These are phyloP conservation scores for Antheraea yamamai DNA, from an alignment of 2,888 invertebrate species.

Conservation along the genomic window DNA sequence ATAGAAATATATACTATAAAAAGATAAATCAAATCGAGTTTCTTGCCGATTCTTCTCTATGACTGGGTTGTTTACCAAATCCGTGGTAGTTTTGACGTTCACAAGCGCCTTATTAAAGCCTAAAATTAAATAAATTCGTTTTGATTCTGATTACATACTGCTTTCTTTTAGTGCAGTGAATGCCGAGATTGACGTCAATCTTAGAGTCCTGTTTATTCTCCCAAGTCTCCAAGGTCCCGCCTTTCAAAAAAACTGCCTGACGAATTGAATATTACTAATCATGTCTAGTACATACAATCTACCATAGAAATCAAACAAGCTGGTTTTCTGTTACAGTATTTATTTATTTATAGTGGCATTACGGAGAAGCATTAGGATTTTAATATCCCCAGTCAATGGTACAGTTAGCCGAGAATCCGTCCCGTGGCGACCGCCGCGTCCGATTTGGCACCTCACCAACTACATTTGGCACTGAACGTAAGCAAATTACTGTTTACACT, in stretches of 20 bases:
- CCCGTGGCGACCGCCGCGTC: slow-evolving; percentile 33
- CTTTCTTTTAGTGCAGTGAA: too few species aligned
- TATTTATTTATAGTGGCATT: not conserved
- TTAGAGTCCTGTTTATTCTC: not conserved
- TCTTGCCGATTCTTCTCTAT: too few species aligned
- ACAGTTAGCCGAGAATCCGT: slow-evolving; percentile 26
- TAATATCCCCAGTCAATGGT: slow-evolving; percentile 37
- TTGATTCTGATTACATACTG: too few species aligned
- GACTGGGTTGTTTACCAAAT: too few species aligned
- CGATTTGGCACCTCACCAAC: slow-evolving; percentile 57
- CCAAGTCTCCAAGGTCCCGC: not conserved
- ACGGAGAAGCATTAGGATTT: slow-evolving; percentile 30
- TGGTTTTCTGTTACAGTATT: not conserved
- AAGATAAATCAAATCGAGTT: too few species aligned
- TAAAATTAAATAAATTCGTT: too few species aligned
- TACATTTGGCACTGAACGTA: slow-evolving; percentile 60
- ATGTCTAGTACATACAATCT: not conserved
- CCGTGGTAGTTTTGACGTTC: too few species aligned
- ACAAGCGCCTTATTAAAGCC: too few species aligned
- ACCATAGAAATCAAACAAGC: not conserved
- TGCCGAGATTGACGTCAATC: too few species aligned
- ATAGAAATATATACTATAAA: too few species aligned
- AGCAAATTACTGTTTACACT: slow-evolving; percentile 66
- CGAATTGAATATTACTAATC: not conserved
- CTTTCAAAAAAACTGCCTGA: not conserved